Percentiles rank a stretch among this genome's conserved stretches.
phyloP scores from a whole-genome alignment of 1,140 invertebrate genomes.

The Bactericera cockerelli region DNA sequence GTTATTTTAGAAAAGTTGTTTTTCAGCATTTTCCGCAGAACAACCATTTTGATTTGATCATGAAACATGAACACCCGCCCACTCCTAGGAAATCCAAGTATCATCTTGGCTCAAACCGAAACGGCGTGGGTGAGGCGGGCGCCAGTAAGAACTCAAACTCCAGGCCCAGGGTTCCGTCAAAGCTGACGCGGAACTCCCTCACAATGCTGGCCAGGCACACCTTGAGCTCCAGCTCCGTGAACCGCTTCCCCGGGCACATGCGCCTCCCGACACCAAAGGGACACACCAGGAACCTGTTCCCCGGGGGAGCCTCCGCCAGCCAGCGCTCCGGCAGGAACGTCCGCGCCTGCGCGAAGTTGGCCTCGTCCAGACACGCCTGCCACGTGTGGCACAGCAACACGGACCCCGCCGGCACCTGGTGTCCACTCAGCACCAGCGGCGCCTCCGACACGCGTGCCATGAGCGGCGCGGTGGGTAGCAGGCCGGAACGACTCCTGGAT shows the following conservation, averaged over 20 bases:
- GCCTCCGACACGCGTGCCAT: slow-evolving; percentile 62
- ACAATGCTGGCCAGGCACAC: slow-evolving; percentile 56
- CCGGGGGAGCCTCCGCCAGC: slow-evolving; percentile 38
- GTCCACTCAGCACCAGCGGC: slow-evolving; percentile 56
- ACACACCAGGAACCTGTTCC: slow-evolving; percentile 46
- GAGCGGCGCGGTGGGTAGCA: slow-evolving; percentile 69
- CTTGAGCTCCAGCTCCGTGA: slow-evolving; percentile 60
- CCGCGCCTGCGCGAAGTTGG: slow-evolving; percentile 57
- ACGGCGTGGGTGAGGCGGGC: slow-evolving; percentile 48
- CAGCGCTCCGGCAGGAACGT: slow-evolving; percentile 68
- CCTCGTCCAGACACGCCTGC: slow-evolving; percentile 58
- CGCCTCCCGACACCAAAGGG: slow-evolving; percentile 76
- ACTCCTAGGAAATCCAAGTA: too few relatives aligned
- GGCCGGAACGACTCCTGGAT: slow-evolving; percentile 68
- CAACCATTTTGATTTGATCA: too few relatives aligned
- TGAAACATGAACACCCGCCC: too few relatives aligned
- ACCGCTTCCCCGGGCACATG: slow-evolving; percentile 67
- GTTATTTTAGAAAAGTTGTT: too few relatives aligned
- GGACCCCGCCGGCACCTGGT: slow-evolving; percentile 59
- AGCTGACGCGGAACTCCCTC: slow-evolving; percentile 48
- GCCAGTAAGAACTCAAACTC: slow-evolving; percentile 63
- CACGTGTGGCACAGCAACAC: slow-evolving; percentile 73
- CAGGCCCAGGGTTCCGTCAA: slow-evolving; percentile 46
- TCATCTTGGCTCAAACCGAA: slow-evolving; percentile 34
- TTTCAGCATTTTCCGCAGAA: too few relatives aligned